Conservation (phyloP, 1,140 invertebrate species). For the Pachyrhynchus sulphureomaculatus region DNA sequence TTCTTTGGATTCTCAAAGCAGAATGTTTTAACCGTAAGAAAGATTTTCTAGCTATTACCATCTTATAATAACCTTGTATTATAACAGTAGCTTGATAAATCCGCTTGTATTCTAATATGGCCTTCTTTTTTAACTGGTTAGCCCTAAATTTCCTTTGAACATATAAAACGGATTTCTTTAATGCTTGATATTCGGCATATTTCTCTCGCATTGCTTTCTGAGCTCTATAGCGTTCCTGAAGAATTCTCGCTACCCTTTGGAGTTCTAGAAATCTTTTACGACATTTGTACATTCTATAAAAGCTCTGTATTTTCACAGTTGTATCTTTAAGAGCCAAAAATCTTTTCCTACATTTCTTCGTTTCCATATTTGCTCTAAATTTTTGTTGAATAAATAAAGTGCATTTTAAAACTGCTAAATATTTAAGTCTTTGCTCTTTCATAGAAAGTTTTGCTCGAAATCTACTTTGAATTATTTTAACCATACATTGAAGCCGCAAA, state of each 20-base stretch:
- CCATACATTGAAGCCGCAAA: too few species aligned
- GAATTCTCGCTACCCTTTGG: slow-evolving; percentile 27
- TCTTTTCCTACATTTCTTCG: too few species aligned
- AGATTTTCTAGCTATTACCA: slow-evolving; percentile 16
- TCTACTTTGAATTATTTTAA: too few species aligned
- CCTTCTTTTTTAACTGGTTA: slow-evolving; percentile 16
- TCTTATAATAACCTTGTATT: slow-evolving; percentile 30
- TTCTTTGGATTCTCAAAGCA: neutral
- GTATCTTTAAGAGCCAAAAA: slow-evolving; percentile 26
- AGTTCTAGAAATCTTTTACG: slow-evolving; percentile 16
- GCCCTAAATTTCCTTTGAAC: slow-evolving; percentile 45
- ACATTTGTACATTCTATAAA: slow-evolving; percentile 42
- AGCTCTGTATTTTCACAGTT: slow-evolving; percentile 38
- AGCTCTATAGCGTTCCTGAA: slow-evolving; percentile 51
- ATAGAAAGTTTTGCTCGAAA: too few species aligned
- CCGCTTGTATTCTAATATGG: neutral
- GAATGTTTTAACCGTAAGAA: slow-evolving; percentile 18
- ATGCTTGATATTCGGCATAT: neutral
- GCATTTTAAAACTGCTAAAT: too few species aligned
- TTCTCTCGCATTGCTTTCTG: slow-evolving; percentile 42
- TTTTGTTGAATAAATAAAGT: too few species aligned
- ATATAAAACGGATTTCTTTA: slow-evolving; percentile 45
- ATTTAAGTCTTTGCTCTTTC: too few species aligned
- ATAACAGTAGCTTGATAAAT: slow-evolving; percentile 3
- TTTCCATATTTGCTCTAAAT: too few species aligned